Evolutionary conservation across 2,888 invertebrate genomes (phyloP), one percentile per base, ranked within the genome.

Genomic region (Trachelus troglodyta): DNA sequence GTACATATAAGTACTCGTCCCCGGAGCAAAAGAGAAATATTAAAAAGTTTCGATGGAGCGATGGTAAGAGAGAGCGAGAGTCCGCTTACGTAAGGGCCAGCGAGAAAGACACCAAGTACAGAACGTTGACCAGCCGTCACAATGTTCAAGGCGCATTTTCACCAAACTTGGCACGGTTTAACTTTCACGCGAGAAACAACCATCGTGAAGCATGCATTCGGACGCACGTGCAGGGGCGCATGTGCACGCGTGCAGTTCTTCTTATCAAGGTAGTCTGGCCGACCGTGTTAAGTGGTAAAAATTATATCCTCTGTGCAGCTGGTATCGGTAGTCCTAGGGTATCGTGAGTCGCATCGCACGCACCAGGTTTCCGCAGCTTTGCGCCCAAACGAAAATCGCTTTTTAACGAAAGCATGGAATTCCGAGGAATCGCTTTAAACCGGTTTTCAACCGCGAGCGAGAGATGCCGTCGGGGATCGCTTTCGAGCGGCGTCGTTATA

Each of bases 1-100:
- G 86, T 82, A 86, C 86, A 85, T 87, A 85, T 87, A 87, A 86
- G 86, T 86, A 84, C 86, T 83, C 83, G 82, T 81, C 75, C 80
- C 75, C 69, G 75, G 76, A 31, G 75, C 75, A 71, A 56, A 56
- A 56, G 23, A 56, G 56, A 56, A 56, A 56, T 56, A 56, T 56
- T 56, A 23, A 23, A 56, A 56, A 56, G 56, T 34, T 76, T 35
- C 74, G 75, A 74, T 68, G 31, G 73, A 15, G 77, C 68, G 69
- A 78, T 77, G 79, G 80, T 79, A 79, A 74, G n/a, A 68, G 34
- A 75, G 73, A 74, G 15, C n/a, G 69, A 69, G 73, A 75, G 76
- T 33, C 74, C 69, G 75, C 69, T 69, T 56, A 34, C 33, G 23
- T 56, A 56, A 56, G 23, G 71, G 11, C 31, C 73, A 74, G 81